Base-by-base conservation (phyloP, 2,113 vertebrate species). In the Callipepla californica region DNA sequence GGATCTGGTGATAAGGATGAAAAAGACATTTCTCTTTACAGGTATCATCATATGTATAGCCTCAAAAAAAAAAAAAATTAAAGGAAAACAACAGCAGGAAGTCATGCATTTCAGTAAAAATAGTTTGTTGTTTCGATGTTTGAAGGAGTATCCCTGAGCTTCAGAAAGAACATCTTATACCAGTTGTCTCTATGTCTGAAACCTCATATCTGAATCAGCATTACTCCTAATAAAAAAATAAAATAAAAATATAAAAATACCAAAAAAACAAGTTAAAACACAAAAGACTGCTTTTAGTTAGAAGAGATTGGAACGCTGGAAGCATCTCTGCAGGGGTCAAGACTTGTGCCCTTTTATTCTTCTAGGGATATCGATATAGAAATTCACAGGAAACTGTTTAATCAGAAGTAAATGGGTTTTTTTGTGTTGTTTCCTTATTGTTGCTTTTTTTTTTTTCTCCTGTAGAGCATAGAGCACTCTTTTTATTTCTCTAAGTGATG, bases 391-490 rank as follows among this genome's bases (percentile, higher is more conserved):
- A 70, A 93, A 59, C n/a, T 72, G 30, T n/a, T 53, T 94, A 80
- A 90, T 86, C 89, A 92, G 62, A 79, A 90, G 30, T 61, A 92
- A 93, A 90, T 87, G 44, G 11, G 86, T 58, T 63, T 90, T 90
- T 76, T 89, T 40, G 40, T 40, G 40, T 36, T 36, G 36, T 36
- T 36, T 36, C 36, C 7, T 36, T 36, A 7, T 36, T 36, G 40
- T 40, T 40, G 9, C 11, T 40, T 40, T 12, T 40, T 40, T 40
- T 40, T 40, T 40, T 40, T 40, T 10, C 40, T 40, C 40, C 40
- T 13, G 40, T 40, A 40, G 40, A 40, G 40, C 40, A 15, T 34
- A 75, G 65, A 63, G 25, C 34, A 51, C 73, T 83, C 26, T 68
- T 92, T 94, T 73, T 90, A 55, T 75, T 92, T 84, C 69, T 73